Base-by-base conservation (phyloP, 2,797 vertebrate genomes). In the Enteromius argenteus region DNA sequence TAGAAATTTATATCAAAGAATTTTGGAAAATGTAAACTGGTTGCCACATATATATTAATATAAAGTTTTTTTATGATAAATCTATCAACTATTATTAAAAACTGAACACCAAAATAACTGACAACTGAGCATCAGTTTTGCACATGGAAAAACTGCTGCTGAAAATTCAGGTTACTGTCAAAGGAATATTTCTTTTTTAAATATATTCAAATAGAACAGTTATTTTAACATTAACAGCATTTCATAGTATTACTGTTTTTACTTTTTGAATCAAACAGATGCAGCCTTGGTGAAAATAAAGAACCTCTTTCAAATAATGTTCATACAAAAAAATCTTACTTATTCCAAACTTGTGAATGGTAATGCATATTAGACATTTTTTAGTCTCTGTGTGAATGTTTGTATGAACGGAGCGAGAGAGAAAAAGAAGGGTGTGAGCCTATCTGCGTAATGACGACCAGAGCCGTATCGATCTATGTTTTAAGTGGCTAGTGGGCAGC, bases 391-490 rank as follows among this genome's bases (percentile, higher is more conserved):
- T 37, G 51, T 39, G 21, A 35, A 58, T 42, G 9, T 58, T 49
- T 53, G 30, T 42, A 19, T 19, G 8, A 42, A 77, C 14, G 11
- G 10, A 0, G 14, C 60, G 53, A 42, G 35, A 30, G 53, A 60
- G 17, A 77, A 11, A 77, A 42, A 49, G 27, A 51, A 51, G 51
- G n/a, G 23, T 64, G 79, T 83, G 19, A 60, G 27, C 11, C n/a
- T n/a, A 17, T 66, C 17, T 35, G 35, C 84, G 72, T 69, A 66
- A 68, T 58, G 69, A 60, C 10, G 15, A 74, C 86, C 58, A 87
- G 83, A 72, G 71, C 30, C 23, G 17, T 67, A 88, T 88, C 51
- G 80, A 86, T 85, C 66, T 14, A 21, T 10, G 21, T 53, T 84
- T 86, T 80, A 86, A 80, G 68, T 79, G 76, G 78, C 32, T 77